Base-by-base conservation (phyloP, 1,140 invertebrate genomes). In the Euwallacea similis region DNA sequence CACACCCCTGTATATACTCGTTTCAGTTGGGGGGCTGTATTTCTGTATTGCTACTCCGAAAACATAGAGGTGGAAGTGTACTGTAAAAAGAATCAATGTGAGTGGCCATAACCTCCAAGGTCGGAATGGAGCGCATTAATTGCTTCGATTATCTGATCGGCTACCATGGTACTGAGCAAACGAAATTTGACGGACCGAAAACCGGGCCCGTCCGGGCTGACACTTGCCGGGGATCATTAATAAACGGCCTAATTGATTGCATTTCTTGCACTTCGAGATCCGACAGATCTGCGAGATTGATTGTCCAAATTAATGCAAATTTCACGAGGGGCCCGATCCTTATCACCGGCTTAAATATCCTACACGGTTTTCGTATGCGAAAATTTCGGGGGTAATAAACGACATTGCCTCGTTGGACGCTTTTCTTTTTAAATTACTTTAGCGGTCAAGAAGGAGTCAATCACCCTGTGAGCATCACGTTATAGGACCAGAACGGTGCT, bases 261-360 rank as follows among this genome's bases (percentile, higher is more conserved):
- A 54, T 68, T 68, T 58, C 53, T 68, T 68, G 66, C 66, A 68
- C 55, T 60, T 60, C 15, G 16, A 16, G 56, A 13, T 46, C 64
- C 15, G 56, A 68, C 42, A 68, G 55, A 68, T 66, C 42, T 41
- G 66, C 55, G 44, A 68, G 66, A 68, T 68, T 59, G 66, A 68
- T 68, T 68, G 66, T 43, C 56, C 66, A 42, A 68, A 68, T 68
- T 68, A 68, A 68, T 68, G 66, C 66, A 68, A 68, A 68, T 68
- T 68, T 60, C 33, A 15, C 56, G 42, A 41, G 41, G 33, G 55
- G 13, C 66, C 46, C 7, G 66, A 68, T 68, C 42, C 16, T 50
- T 68, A 68, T 68, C 66, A 21, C 46, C 54, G 2, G 44, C 55
- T 59, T 68, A 68, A 68, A 68, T 68, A 68, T 60, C 65, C 54